A percentile compares a stretch with the other conserved stretches of the same genome.
These are phyloP conservation scores for Teleogryllus oceanicus DNA, from an alignment of 2,888 invertebrate species.

Conservation along the genomic window DNA sequence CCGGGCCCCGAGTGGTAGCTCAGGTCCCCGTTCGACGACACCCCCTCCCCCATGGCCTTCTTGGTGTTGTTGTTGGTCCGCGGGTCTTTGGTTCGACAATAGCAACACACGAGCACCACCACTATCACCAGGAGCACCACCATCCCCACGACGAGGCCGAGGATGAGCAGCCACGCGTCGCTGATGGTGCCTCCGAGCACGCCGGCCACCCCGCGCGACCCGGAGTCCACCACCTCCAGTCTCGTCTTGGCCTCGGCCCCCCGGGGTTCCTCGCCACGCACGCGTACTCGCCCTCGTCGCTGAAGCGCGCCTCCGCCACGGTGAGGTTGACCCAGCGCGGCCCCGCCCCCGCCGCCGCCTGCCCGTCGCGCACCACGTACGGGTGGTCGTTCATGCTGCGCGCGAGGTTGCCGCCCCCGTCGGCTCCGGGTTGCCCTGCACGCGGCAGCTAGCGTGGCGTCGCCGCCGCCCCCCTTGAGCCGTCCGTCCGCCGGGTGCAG, in stretches of 20 bases:
- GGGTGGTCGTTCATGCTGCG: slow-evolving; percentile 20
- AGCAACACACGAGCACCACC: slow-evolving; percentile 47
- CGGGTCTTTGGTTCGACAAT: slow-evolving; percentile 39
- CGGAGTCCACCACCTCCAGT: slow-evolving; percentile 49
- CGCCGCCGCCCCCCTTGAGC: slow-evolving; percentile 60
- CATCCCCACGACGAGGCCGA: slow-evolving; percentile 51
- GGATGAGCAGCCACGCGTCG: slow-evolving; percentile 43
- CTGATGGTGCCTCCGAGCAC: slow-evolving; percentile 26
- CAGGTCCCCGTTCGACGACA: slow-evolving; percentile 63
- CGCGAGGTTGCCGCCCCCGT: slow-evolving; percentile 52
- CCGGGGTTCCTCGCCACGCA: slow-evolving; percentile 81
- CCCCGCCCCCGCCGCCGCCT: neutral
- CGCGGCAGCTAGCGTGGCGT: slow-evolving; percentile 71
- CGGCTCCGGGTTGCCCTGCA: slow-evolving; percentile 71
- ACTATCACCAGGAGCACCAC: slow-evolving; percentile 46
- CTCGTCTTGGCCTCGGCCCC: slow-evolving; percentile 76
- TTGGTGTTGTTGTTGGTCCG: slow-evolving; percentile 46
- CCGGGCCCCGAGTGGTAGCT: slow-evolving; percentile 63
- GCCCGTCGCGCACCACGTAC: neutral
- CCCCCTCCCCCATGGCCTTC: slow-evolving; percentile 51
- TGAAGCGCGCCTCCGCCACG: slow-evolving; percentile 58
- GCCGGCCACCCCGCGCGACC: slow-evolving; percentile 42
- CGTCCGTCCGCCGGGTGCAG: slow-evolving; percentile 59
- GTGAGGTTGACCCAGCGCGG: slow-evolving; percentile 64
- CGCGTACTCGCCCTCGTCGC: slow-evolving; percentile 69